Percentiles rank a stretch among this genome's conserved stretches.
Conservation (phyloP, 2,113 vertebrate genomes). For the Phalacrocorax pelagicus region DNA sequence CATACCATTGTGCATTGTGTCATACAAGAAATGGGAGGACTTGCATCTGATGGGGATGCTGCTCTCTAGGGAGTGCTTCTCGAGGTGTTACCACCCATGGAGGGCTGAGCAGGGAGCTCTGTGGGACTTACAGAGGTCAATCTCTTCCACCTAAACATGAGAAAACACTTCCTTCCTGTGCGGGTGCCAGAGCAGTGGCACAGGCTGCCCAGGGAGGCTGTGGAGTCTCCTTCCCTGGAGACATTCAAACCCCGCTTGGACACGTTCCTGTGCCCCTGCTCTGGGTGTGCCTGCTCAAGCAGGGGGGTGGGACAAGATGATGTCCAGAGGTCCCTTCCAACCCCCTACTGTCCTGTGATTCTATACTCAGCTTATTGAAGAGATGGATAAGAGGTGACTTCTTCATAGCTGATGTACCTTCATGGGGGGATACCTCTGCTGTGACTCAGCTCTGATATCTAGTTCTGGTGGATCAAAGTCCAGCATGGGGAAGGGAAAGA, state of each 20-base stretch:
- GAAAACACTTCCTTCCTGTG: too few relatives aligned
- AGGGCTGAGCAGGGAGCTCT: background rate
- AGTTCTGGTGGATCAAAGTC: background rate
- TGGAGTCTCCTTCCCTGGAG: too few relatives aligned
- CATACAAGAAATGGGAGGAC: background rate
- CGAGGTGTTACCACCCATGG: too few relatives aligned
- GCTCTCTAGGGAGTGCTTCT: background rate
- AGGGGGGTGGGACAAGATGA: too few relatives aligned
- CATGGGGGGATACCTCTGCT: background rate
- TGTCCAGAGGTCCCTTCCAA: too few relatives aligned
- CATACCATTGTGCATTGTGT: accelerated
- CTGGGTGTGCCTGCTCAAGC: too few relatives aligned
- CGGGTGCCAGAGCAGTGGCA: too few relatives aligned
- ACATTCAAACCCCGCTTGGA: too few relatives aligned
- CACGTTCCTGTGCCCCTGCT: too few relatives aligned
- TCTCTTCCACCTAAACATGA: background rate
- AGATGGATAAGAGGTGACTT: background rate
- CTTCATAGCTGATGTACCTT: background rate
- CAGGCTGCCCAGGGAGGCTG: too few relatives aligned
- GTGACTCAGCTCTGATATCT: background rate
- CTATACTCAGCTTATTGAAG: background rate
- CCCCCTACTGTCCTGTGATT: too few relatives aligned
- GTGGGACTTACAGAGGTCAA: background rate
- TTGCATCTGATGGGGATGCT: background rate
- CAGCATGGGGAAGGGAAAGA: background rate